phyloP scores from a whole-genome alignment of 2,888 invertebrate genomes.

The Atrina japonica region DNA sequence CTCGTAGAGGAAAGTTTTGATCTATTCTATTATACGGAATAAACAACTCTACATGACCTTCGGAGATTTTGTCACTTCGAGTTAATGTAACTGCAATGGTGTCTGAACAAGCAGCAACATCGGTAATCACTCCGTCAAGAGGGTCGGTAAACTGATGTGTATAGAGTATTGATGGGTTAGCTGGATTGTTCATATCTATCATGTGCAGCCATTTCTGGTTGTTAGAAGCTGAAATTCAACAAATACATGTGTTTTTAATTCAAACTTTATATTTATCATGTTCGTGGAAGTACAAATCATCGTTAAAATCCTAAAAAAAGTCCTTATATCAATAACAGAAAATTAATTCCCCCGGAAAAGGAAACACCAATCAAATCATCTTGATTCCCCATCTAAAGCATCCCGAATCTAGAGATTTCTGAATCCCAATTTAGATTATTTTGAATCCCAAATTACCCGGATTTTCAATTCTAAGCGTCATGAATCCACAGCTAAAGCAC shows the following conservation, averaged over 20 bases:
- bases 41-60: slow-evolving; percentile 30
- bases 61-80: slow-evolving; percentile 1
- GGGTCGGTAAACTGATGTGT: slow-evolving; percentile 11
- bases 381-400: too few relatives aligned
- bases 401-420: too few relatives aligned
- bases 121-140: slow-evolving; percentile 9
- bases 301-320: background rate
- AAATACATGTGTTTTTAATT: slow-evolving; percentile 6
- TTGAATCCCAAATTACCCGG: too few relatives aligned
- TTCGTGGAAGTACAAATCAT: background rate
- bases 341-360: too few relatives aligned
- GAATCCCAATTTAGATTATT: too few relatives aligned
- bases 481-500: too few relatives aligned
- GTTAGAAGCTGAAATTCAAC: too few relatives aligned
- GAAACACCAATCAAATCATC: too few relatives aligned
- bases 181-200: slow-evolving; percentile 25
- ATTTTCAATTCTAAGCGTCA: too few relatives aligned
- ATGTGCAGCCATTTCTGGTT: slow-evolving; percentile 16
- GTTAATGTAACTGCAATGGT: slow-evolving; percentile 22
- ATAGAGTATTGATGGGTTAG: slow-evolving; percentile 10
- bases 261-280: too few relatives aligned
- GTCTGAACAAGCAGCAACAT: slow-evolving; percentile 24
- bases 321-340: background rate
- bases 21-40: slow-evolving; percentile 15
- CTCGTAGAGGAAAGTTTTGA: background rate